Evolutionary conservation across 2,797 vertebrate genomes (phyloP).

Genomic region (Eulemur coronatus): DNA sequence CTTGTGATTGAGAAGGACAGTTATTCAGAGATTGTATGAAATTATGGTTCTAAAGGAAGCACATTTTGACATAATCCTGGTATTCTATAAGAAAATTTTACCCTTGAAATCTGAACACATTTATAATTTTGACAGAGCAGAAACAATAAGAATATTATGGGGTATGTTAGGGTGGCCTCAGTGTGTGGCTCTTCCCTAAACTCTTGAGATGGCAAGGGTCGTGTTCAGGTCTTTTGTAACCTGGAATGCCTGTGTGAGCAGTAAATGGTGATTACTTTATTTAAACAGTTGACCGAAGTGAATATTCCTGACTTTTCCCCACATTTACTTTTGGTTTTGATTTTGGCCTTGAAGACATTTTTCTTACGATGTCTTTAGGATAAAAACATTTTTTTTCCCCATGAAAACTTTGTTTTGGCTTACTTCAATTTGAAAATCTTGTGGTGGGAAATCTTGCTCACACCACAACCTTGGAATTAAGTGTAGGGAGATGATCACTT

Average conservation of each 20-base stretch:
- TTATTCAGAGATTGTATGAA: neutral
- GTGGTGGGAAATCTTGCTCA: neutral
- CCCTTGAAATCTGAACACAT: neutral
- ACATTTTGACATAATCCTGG: conserved; percentile 16
- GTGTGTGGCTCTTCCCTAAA: neutral
- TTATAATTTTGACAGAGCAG: neutral
- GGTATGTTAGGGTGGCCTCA: neutral
- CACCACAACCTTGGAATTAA: neutral
- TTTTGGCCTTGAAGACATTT: conserved; percentile 42
- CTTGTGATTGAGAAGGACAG: neutral
- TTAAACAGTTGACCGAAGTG: neutral
- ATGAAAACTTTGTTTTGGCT: neutral
- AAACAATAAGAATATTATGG: neutral
- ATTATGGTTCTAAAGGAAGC: neutral
- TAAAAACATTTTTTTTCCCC: neutral
- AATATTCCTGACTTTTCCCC: conserved; percentile 41
- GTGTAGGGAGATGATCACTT: neutral
- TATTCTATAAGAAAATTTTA: conserved; percentile 3
- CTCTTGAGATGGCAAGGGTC: neutral
- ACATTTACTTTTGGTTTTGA: conserved; percentile 40
- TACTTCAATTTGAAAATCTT: neutral
- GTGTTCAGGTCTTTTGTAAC: neutral
- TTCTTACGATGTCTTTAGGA: conserved; percentile 35
- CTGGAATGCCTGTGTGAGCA: neutral
- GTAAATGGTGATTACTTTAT: neutral